Conservation (phyloP, 2,888 invertebrate species). For the Dione vanillae region DNA sequence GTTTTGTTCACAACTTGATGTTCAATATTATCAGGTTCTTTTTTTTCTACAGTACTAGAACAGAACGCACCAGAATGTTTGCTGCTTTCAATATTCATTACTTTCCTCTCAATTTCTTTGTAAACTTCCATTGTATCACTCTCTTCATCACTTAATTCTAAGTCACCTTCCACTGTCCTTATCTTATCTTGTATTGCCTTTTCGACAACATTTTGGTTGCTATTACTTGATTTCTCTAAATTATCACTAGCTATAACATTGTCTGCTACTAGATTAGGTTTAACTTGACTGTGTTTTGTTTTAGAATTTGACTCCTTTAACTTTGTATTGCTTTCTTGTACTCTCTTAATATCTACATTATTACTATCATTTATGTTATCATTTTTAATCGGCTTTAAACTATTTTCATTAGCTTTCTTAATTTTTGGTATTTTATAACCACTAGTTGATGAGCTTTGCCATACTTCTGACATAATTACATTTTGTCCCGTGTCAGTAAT, state of each 20-base stretch:
- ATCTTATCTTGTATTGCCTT: slow-evolving; percentile 33
- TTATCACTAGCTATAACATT: neutral
- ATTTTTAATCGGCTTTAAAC: neutral
- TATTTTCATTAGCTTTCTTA: slow-evolving; percentile 36
- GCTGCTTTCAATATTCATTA: neutral
- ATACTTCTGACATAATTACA: slow-evolving; percentile 6
- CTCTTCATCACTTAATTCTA: slow-evolving; percentile 74
- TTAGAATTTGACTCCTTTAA: neutral
- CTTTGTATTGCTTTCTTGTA: neutral
- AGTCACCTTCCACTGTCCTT: slow-evolving; percentile 67
- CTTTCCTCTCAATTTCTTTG: slow-evolving; percentile 10
- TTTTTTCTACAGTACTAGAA: neutral
- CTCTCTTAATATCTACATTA: neutral
- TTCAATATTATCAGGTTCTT: neutral
- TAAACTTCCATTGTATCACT: slow-evolving; percentile 56
- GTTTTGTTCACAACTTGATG: neutral
- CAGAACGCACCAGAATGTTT: neutral
- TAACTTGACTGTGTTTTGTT: neutral
- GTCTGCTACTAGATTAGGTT: neutral
- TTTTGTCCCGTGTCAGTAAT: neutral
- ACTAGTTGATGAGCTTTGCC: slow-evolving; percentile 10
- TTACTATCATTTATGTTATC: neutral
- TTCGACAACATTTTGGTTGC: neutral
- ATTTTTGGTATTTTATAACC: slow-evolving; percentile 55
- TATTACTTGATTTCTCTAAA: neutral